Conservation (phyloP, 2,113 vertebrate genomes). For the Cavia aperea region DNA sequence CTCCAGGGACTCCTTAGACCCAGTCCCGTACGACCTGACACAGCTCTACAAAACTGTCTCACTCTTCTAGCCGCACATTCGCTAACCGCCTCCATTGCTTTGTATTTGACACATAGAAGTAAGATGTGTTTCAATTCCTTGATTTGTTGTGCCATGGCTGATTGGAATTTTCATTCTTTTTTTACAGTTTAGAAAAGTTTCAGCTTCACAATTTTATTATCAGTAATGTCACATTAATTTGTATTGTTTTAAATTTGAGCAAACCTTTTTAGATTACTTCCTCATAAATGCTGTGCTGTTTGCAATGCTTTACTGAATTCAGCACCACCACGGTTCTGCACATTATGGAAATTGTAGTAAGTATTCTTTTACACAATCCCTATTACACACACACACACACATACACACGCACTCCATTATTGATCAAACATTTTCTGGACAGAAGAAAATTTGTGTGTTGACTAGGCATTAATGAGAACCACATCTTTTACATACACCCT, state of each 20-base stretch:
- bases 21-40: not conserved
- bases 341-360: not conserved
- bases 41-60: not conserved
- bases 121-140: not conserved
- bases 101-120: not conserved
- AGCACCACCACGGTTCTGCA: not conserved
- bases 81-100: not conserved
- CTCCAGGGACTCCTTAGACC: not conserved
- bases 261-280: not conserved
- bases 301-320: not conserved
- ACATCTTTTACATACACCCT: not conserved
- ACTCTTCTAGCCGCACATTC: not conserved
- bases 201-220: not conserved
- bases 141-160: not conserved
- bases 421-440: not conserved
- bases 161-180: not conserved
- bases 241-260: slow-evolving; percentile 4
- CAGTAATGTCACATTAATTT: not conserved
- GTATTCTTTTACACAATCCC: not conserved
- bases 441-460: slow-evolving; percentile 27
- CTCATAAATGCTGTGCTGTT: not conserved
- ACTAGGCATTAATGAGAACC: slow-evolving; percentile 5
- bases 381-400: not conserved
- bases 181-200: not conserved
- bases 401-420: not conserved